Evolutionary conservation across 1,140 invertebrate species (phyloP), one percentile per base, ranked within the genome.

Genomic region (Dreissena polymorpha): DNA sequence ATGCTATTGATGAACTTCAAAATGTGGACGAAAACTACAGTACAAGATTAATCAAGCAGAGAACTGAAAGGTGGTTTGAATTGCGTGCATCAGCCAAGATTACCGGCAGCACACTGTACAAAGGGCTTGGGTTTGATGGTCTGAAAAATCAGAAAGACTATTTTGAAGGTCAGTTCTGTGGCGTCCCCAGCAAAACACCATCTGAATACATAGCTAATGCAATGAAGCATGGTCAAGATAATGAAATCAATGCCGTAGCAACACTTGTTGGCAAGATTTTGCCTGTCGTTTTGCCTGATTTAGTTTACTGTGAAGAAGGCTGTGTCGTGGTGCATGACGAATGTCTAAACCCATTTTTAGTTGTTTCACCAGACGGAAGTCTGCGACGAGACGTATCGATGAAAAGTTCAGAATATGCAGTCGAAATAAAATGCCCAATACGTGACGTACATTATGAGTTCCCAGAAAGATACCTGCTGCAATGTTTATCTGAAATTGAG

Each of bases 51-150:
- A 53, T 74, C 5, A 70, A 82, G 50, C 84, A 85, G 49, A 55
- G 60, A 49, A 63, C 67, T 21, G 16, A 64, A 14, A 73, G 82
- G 65, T 85, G 84, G 78, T 81, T 81, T 73, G 27, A 75, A 55
- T 27, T 81, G 51, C 39, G 77, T 53, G 63, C 67, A 25, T 51
- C 12, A 10, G 84, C 76, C 25, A 85, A 69, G 53, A 65, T 85
- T 10, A 80, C 84, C 25, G 84, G 78, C 68, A 85, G 84, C 55
- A 85, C 84, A 50, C n/a, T 57, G 80, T 18, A 73, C 27, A 25
- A 39, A 60, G 50, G 78, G 77, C 57, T 27, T 77, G n/a, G 79
- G 84, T 29, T 71, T 70, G 84, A 85, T 64, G 60, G 73, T 7
- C 25, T 85, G 67, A 63, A 68, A 49, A 68, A 25, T 7, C 65